Evolutionary conservation across 2,113 vertebrate genomes (phyloP).

Genomic region (Paradisaea rubra): DNA sequence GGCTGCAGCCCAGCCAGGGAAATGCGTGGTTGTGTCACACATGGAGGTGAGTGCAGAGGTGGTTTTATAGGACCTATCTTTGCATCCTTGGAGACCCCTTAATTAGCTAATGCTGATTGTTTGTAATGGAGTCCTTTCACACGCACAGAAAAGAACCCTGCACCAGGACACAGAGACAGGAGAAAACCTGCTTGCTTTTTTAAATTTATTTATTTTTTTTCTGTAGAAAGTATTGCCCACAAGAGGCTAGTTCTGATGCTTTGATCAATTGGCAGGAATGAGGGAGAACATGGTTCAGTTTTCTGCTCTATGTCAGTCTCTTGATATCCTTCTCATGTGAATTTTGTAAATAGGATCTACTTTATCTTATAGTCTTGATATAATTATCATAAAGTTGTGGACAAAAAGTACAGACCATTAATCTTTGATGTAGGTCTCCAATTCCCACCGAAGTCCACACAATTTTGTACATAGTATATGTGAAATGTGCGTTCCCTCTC

Average conservation of each 20-base stretch:
- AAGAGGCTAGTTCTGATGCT: background rate
- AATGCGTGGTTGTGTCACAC: slow-evolving; percentile 36
- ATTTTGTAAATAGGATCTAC: background rate
- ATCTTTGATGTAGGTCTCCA: background rate
- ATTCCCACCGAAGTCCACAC: background rate
- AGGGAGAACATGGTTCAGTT: background rate
- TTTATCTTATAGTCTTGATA: background rate
- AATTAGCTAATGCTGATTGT: background rate
- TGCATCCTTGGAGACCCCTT: background rate
- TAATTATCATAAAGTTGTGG: background rate
- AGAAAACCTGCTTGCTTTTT: background rate
- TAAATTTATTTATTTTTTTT: background rate
- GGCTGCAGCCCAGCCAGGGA: slow-evolving; percentile 63
- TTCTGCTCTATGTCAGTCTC: background rate
- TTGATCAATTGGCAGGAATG: background rate
- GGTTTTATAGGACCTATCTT: accelerated
- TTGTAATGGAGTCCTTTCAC: background rate
- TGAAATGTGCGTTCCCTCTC: background rate
- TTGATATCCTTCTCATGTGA: background rate
- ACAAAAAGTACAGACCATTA: background rate
- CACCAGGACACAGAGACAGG: background rate
- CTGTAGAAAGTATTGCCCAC: background rate
- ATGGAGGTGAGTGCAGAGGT: slow-evolving; percentile 66
- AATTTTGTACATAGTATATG: accelerated
- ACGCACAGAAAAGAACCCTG: background rate